Base-by-base conservation (phyloP, 1,140 invertebrate genomes). In the Halictus rubicundus region DNA sequence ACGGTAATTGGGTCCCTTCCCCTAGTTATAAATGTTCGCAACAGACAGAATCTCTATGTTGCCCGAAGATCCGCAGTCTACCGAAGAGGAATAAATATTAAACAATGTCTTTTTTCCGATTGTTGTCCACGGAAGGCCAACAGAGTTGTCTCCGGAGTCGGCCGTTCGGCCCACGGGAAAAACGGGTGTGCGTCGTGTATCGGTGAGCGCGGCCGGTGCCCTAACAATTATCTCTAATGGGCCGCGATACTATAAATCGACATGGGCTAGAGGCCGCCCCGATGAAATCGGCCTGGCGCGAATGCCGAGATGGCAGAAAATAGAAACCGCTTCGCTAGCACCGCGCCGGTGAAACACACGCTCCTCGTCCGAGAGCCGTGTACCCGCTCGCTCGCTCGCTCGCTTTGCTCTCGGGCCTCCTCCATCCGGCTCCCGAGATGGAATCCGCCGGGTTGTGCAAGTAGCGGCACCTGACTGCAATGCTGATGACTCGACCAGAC, bases 201-300 rank as follows among this genome's bases (percentile, higher is more conserved):
- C 42, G 59, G 61, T 71, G 46, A 63, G 80, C 72, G n/a, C 69
- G 77, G 70, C 63, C 68, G 71, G 69, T 87, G 86, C 76, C 88
- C 88, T 80, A 88, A 93, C 90, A 91, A 92, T 93, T 90, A 93
- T 92, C 90, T 89, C 90, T 93, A 93, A 92, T 92, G 85, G 90
- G 82, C 74, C 83, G 87, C 83, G 88, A 90, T 91, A 90, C 90
- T 92, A 92, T 92, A 93, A 92, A 92, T 92, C 91, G 91, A 89
- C 90, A 89, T 91, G 85, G 73, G 72, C 80, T 84, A 82, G 72
- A 80, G 71, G 74, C 80, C 76, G 82, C 65, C 72, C 78, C 84
- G 88, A 89, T 90, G 88, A 90, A 90, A 91, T 91, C 88, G 89
- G 77, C 79, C 74, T 49, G 54, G 60, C 32, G 68, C 64, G 49